Evolutionary conservation across 2,797 vertebrate genomes (phyloP), one percentile per base, ranked within the genome.

Genomic region (Ctenopoma kingsleyae): DNA sequence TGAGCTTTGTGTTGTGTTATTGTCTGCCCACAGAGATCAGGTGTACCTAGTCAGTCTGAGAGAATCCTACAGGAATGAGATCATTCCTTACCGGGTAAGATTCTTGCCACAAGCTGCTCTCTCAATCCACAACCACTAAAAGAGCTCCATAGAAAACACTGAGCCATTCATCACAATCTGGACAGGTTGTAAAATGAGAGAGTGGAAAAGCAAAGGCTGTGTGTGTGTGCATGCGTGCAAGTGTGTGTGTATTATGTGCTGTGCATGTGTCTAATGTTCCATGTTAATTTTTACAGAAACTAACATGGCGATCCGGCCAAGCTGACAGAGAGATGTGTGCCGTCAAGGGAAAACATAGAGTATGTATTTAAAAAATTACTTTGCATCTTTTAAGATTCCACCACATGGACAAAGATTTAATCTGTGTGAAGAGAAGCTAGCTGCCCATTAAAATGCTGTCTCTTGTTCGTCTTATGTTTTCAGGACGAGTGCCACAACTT

Each of bases 401-500:
- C n/a, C 4, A 15, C 15, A 19, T 0, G 1, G 40, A 71, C 36
- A 41, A 4, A 62, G 50, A 35, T 7, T 48, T 59, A 40, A 56
- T 48, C 10, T 48, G 20, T 35, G 36, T 15, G 8, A 8, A 20
- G 10, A 35, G 23, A 57, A 27, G 11, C 46, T 54, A 51, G 48
- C 41, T 15, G 49, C 11, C 71, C 63, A 47, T 77, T 22, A 61
- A 74, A 57, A 47, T 5, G 4, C 41, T 1, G 4, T 16, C 25
- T 15, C 13, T 1, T 48, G 25, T 57, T 32, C 1, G 67, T 40
- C 47, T 1, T 82, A 17, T 78, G 57, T 27, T 75, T 89, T 82
- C 86, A 99, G 98, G 98, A 99, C 13, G 98, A 99, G 93, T 99
- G 98, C 92, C 98, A 99, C 94, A 99, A 99, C 90, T 99, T 99